Conservation (phyloP, 2,888 invertebrate genomes). For the Linnaemya vulpina region DNA sequence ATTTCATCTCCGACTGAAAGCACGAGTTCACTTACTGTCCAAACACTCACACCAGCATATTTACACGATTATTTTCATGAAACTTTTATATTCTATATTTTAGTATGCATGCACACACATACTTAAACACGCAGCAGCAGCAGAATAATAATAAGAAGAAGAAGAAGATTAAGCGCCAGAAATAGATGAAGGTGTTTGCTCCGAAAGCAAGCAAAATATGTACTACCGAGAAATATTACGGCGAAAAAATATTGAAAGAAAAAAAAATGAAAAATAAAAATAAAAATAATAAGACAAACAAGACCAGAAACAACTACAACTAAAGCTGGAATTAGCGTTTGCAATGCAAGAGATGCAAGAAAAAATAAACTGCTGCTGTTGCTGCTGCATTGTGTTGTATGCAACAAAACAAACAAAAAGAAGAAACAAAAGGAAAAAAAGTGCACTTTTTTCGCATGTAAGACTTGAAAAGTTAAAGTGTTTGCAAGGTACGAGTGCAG, state of each 20-base stretch:
- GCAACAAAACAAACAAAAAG: constrained; percentile 3
- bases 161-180: constrained; percentile 58
- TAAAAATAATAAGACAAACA: constrained; percentile 37
- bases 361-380: constrained; percentile 38
- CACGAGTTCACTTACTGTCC: constrained; percentile 7
- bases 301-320: constrained; percentile 10
- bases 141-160: no score
- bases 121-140: constrained; percentile 22
- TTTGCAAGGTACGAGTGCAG: constrained; percentile 61
- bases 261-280: not conserved
- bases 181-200: constrained; percentile 65
- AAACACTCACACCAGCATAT: constrained; percentile 24
- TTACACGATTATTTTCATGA: constrained; percentile 47
- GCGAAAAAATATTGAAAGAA: not conserved
- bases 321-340: constrained; percentile 66
- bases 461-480: constrained; percentile 67
- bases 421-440: not conserved
- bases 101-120: not conserved
- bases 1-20: not conserved
- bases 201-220: constrained; percentile 39
- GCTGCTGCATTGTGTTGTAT: constrained; percentile 28
- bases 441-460: constrained; percentile 15
- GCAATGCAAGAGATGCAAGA: constrained; percentile 43
- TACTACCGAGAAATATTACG: not conserved
- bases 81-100: constrained; percentile 68